Evolutionary conservation across 2,797 vertebrate species (phyloP), one percentile per base, ranked within the genome.

Genomic region (Leptoclinus maculatus): DNA sequence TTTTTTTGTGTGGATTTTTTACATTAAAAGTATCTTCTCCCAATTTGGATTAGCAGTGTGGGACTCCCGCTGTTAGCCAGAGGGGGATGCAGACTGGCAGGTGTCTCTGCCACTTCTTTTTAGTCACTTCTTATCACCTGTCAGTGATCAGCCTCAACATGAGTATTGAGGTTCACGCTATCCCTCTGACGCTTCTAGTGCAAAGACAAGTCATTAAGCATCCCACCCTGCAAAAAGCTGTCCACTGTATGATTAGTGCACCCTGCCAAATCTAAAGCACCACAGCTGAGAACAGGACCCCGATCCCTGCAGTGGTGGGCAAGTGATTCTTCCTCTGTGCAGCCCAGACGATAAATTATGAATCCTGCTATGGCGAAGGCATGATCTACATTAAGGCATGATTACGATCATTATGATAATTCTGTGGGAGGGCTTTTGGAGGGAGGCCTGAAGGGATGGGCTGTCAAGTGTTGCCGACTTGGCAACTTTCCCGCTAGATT

Each of bases 51-150:
- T 32, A 21, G 53, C 60, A 57, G 10, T 7, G 32, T n/a, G 41
- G 36, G 27, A 41, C 41, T 51, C 63, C 67, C 0, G 45, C 58
- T 57, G 67, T 65, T 27, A 45, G 41, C 74, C 67, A 9, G n/a
- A 29, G 16, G n/a, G 64, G 32, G 36, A 58, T 23, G 45, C 69
- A 72, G 74, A 29, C 38, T 57, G 62, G 66, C 45, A 76, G 74
- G 56, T 85, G 74, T 77, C 45, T 71, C 63, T 64, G 64, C 23
- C 47, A 73, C 66, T 75, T 71, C 36, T 32, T 67, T 59, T 70
- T 49, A 71, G 23, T 23, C 12, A 57, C 7, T 49, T 71, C 56
- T 59, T 23, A 27, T 87, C 76, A 78, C 29, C 41, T 66, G 76
- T 79, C 71, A 75, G 59, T 23, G 54, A 75, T 58, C 64, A 38